Base-by-base conservation (phyloP, 2,113 vertebrate species). In the Plecturocebus donacophilus region DNA sequence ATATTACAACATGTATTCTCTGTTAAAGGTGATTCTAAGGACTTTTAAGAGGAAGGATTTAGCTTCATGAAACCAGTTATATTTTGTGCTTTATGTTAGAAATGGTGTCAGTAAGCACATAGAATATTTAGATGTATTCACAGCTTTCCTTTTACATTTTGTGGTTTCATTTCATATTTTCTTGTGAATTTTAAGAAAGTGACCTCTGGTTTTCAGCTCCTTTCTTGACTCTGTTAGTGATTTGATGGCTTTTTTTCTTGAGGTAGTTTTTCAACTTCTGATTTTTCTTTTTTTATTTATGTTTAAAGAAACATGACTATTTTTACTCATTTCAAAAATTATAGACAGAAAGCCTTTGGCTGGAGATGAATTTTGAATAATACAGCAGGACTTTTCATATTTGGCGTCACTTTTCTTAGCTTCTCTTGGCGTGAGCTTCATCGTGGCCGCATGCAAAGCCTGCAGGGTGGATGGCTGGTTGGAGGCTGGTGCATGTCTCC, bases 401-500 rank as follows among this genome's bases (percentile, higher is more conserved):
- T 30, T 89, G 73, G 12, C n/a, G 9, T 8, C 5, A 42, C 49
- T 56, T 42, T 70, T 54, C 49, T 32, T 49, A 54, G 52, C 25
- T 2, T 11, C 20, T 88, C 32, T 89, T 25, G 27, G 8, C 17
- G n/a, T 45, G 38, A 38, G 27, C 32, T 49, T 42, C 83, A 16
- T 66, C 8, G 11, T 0, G 2, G 75, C 30, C 23, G 25, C 23
- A 4, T 20, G 40, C 2, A 7, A 9, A 1, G 3, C 32, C 3
- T 25, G 4, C 5, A 14, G 32, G 9, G 73, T 81, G 64, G 58
- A 5, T 35, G 66, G 70, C 35, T 27, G 35, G 20, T 14, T 7
- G 16, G 70, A 30, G 38, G 27, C 32, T 21, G 64, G n/a, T 32
- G 16, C 47, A 16, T 17, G 68, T 58, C 47, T 71, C 45, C 20